Percentiles rank a stretch among this genome's conserved stretches.
Evolutionary conservation across 2,888 invertebrate genomes (phyloP).

Genomic region (Dolichopus griseipennis): DNA sequence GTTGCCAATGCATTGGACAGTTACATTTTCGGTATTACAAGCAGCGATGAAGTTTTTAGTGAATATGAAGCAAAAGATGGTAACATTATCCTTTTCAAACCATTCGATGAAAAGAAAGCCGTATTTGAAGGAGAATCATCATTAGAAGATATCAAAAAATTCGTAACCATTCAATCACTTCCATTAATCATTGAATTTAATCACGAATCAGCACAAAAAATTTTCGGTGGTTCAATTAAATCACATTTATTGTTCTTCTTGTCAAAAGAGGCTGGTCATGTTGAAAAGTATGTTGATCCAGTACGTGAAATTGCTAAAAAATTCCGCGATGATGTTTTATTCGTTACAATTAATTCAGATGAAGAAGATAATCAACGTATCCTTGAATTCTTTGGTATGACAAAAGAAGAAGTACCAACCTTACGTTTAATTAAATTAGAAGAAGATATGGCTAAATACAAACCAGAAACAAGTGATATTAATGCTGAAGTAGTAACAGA

Average conservation of each 20-base stretch:
- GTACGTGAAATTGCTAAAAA: conserved; percentile 77
- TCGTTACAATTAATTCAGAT: conserved; percentile 91
- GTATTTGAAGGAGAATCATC: conserved; percentile 61
- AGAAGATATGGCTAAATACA: conserved; percentile 97
- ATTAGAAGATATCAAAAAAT: conserved; percentile 65
- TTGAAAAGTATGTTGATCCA: conserved; percentile 66
- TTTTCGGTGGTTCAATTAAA: conserved; percentile 97
- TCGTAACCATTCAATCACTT: conserved; percentile 74
- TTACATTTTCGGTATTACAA: conserved; percentile 78
- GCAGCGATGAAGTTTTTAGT: conserved; percentile 64
- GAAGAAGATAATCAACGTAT: conserved; percentile 94
- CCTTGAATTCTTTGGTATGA: conserved; percentile 98
- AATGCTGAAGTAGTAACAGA: conserved; percentile 42
- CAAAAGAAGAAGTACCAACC: conserved; percentile 82
- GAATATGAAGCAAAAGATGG: conserved; percentile 75
- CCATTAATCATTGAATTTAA: conserved; percentile 93
- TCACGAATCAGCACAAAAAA: conserved; percentile 94
- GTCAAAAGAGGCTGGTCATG: conserved; percentile 80
- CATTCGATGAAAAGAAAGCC: conserved; percentile 80
- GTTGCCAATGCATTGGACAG: conserved; percentile 79
- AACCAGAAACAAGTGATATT: conserved; percentile 55
- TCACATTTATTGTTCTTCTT: conserved; percentile 93
- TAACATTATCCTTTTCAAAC: conserved; percentile 81
- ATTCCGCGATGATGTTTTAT: conserved; percentile 85
- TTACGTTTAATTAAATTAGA: conserved; percentile 89